Conservation (phyloP, 2,888 invertebrate species). For the Bursaphelenchus okinawaensis region DNA sequence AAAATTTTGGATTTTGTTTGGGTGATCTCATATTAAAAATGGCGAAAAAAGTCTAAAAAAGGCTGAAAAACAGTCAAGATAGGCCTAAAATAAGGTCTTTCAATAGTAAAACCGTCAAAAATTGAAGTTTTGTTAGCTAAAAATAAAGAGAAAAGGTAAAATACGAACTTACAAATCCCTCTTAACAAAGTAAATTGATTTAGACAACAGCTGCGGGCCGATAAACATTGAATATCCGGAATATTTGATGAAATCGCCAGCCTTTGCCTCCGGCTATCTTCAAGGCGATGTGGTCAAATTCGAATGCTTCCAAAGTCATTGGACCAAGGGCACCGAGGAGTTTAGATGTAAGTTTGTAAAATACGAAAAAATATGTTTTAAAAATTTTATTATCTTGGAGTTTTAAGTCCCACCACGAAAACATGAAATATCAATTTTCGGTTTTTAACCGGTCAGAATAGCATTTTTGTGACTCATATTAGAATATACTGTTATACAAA, state of each 20-base stretch:
- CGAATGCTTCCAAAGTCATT: constrained; percentile 55
- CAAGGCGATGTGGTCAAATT: constrained; percentile 54
- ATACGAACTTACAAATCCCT: too few species aligned
- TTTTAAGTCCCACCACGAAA: not conserved
- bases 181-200: too few species aligned
- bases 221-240: constrained; percentile 58
- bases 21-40: too few species aligned
- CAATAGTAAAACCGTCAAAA: too few species aligned
- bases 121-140: too few species aligned
- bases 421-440: not conserved
- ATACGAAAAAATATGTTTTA: constrained; percentile 21
- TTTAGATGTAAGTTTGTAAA: constrained; percentile 50
- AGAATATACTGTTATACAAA: too few species aligned
- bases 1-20: not conserved
- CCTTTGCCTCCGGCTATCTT: constrained; percentile 49
- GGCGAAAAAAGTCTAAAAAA: too few species aligned
- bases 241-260: constrained; percentile 54
- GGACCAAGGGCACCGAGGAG: constrained; percentile 54
- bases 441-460: too few species aligned
- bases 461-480: too few species aligned
- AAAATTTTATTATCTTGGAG: not conserved
- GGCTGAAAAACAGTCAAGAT: too few species aligned
- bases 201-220: constrained; percentile 56
- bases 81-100: too few species aligned
- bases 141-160: too few species aligned